Percentiles rank a stretch among this genome's conserved stretches.
These are phyloP conservation scores for Sclerodermus sp. DNA, from an alignment of 2,888 invertebrate genomes.

Conservation along the genomic window DNA sequence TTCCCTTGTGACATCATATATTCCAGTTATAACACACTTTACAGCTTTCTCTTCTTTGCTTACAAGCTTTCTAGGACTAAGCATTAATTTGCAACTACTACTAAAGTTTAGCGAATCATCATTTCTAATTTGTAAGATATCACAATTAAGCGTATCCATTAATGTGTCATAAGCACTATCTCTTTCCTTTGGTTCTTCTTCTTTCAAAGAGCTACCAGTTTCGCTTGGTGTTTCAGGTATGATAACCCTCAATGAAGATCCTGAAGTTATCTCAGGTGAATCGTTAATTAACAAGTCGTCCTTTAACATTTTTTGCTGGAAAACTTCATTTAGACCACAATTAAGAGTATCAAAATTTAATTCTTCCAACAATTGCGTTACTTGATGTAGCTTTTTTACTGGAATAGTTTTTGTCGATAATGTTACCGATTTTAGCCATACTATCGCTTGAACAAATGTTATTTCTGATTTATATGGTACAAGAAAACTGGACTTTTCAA, in stretches of 20 bases:
- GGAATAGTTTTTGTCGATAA: slow-evolving; percentile 16
- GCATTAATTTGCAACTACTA: no score
- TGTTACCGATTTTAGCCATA: slow-evolving; percentile 23
- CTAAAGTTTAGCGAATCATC: neutral
- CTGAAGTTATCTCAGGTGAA: slow-evolving; percentile 10
- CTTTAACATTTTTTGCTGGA: no score
- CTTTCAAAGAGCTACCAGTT: neutral
- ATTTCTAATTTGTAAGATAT: neutral
- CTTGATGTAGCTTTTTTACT: neutral
- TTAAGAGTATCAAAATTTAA: neutral
- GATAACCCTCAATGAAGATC: slow-evolving; percentile 1
- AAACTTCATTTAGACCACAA: neutral
- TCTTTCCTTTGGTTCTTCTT: neutral
- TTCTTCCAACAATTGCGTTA: neutral
- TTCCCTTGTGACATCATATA: no score
- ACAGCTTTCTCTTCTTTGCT: neutral
- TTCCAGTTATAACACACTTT: no score
- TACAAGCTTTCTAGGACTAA: no score
- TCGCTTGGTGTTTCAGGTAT: slow-evolving; percentile 3
- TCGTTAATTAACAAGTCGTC: neutral
- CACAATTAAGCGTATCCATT: neutral
- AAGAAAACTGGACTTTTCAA: neutral
- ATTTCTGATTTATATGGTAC: slow-evolving; percentile 18
- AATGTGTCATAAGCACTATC: slow-evolving; percentile 11
- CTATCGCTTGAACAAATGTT: slow-evolving; percentile 27